Conservation (phyloP, 2,888 invertebrate species). For the Chloromyia formosa region DNA sequence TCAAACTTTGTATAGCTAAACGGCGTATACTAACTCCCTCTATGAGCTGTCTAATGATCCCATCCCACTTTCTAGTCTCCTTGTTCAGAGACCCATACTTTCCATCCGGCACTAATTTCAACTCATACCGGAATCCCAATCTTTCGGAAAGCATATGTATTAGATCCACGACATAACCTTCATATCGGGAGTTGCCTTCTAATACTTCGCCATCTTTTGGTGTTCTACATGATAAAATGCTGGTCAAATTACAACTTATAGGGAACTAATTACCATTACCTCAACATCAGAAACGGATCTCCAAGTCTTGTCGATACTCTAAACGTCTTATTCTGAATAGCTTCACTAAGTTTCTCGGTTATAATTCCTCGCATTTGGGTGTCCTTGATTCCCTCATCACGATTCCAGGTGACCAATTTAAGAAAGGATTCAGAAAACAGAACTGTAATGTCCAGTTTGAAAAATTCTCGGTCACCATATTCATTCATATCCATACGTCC, state of each 20-base stretch:
- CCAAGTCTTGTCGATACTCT: constrained; percentile 37
- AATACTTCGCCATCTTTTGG: constrained; percentile 68
- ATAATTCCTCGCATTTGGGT: constrained; percentile 58
- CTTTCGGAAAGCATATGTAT: constrained; percentile 64
- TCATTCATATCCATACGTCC: constrained; percentile 61
- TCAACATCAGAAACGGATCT: constrained; percentile 42
- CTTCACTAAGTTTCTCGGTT: constrained; percentile 65
- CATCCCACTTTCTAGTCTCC: constrained; percentile 52
- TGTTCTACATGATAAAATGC: constrained; percentile 54
- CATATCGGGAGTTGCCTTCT: constrained; percentile 65
- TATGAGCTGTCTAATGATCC: constrained; percentile 51
- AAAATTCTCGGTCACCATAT: constrained; percentile 73
- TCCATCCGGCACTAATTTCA: constrained; percentile 51
- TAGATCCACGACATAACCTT: constrained; percentile 67
- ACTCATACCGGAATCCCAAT: constrained; percentile 54
- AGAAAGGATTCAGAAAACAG: constrained; percentile 69
- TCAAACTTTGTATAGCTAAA: too few species aligned
- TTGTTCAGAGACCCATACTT: constrained; percentile 50
- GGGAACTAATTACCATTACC: constrained; percentile 8
- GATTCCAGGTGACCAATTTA: constrained; percentile 65
- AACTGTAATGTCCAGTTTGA: constrained; percentile 75
- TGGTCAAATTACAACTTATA: too few species aligned
- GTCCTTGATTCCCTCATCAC: constrained; percentile 58
- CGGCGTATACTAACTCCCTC: constrained; percentile 49
- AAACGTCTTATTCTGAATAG: constrained; percentile 58